Base-by-base conservation (phyloP, 2,888 invertebrate genomes). In the Scrobipalpa costella region DNA sequence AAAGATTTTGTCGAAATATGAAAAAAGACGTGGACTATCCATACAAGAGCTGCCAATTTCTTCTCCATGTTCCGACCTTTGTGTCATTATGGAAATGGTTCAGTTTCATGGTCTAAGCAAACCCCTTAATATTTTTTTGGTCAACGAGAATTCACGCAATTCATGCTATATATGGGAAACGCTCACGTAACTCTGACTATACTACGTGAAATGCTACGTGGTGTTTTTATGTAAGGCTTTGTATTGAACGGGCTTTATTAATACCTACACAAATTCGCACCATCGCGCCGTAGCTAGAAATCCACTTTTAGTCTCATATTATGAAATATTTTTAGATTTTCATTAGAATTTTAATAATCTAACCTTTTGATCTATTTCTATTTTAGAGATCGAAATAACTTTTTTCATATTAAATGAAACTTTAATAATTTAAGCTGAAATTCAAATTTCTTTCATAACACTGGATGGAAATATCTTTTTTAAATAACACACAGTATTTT, bases 251-350 rank as follows among this genome's bases (percentile, higher is more conserved):
- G 78, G 85, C 88, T 89, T 89, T 88, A 87, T 86, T 83, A 84
- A 81, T 88, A 89, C 90, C 86, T 88, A 90, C 90, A 90, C 90
- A 90, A 90, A 90, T 88, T 89, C 86, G 85, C 88, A 86, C 83
- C 81, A 81, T 79, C 68, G 74, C 74, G 70, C 65, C 63, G 70
- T 76, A 74, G 68, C 59, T 61, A 65, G 66, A 70, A 67, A 63
- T 67, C 69, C 67, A 63, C 67, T 49, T 68, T 60, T 49, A 15
- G 36, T 50, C 15, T 47, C 52, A 44, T 49, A 49, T 44, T 44
- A 15, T 13, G 11, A 13, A 33, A 36, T n/a, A 7, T 57, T 57
- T 36, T 34, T 9, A 3, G 17, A 17, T 57, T 36, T 36, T 44
- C 40, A 44, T 44, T 15, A 3, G 15, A 44, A 15, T 44, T 44